A percentile compares a stretch with the other conserved stretches of the same genome.
Evolutionary conservation across 2,888 invertebrate genomes (phyloP).

Genomic region (Drosophila antonietae): DNA sequence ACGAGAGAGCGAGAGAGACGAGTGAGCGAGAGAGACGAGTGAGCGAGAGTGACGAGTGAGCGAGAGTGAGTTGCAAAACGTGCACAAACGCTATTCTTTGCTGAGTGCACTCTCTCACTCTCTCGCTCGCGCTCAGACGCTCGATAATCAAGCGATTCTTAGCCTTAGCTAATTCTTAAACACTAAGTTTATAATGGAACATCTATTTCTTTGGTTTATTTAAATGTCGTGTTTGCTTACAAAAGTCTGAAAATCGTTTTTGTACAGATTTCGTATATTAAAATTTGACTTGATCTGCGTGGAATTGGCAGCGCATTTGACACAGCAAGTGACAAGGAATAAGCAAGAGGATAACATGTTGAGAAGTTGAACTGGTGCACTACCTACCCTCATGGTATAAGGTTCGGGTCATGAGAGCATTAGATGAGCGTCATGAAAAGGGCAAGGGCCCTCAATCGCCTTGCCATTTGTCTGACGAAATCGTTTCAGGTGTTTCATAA

Average conservation of each 20-base stretch:
- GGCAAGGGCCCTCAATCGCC: conserved; percentile 34
- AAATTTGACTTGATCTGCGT: neutral
- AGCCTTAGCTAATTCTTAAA: neutral
- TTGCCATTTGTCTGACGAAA: conserved; percentile 55
- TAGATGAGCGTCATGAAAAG: conserved; percentile 17
- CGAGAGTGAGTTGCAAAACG: too few species aligned
- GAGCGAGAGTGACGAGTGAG: too few species aligned
- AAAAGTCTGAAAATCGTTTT: neutral
- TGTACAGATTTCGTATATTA: neutral
- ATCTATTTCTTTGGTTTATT: neutral
- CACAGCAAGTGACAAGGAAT: conserved; percentile 1
- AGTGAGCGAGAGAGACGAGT: too few species aligned
- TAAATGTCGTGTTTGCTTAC: neutral
- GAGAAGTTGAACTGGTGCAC: neutral
- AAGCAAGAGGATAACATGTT: neutral
- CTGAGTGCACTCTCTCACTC: neutral
- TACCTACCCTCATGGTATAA: neutral
- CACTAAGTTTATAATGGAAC: neutral
- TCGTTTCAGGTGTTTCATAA: conserved; percentile 47
- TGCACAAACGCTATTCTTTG: too few species aligned
- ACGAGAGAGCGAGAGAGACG: too few species aligned
- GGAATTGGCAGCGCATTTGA: neutral
- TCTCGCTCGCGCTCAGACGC: neutral
- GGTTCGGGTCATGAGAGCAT: conserved; percentile 10
- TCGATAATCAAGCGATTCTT: neutral